Evolutionary conservation across 2,797 vertebrate species (phyloP), one percentile per base, ranked within the genome.

Genomic region (Anabas testudineus): DNA sequence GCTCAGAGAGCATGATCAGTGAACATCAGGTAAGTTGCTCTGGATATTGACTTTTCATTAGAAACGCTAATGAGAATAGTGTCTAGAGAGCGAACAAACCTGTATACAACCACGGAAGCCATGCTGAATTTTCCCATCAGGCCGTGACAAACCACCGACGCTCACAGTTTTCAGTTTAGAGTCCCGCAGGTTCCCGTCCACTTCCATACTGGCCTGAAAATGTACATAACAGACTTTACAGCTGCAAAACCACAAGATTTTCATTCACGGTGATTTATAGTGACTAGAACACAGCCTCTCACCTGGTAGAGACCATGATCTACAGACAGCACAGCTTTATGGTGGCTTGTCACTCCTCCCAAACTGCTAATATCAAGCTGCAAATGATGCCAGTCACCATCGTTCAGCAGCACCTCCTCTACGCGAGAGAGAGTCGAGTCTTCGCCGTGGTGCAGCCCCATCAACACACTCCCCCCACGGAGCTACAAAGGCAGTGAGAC

Each of bases 21-120:
- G 41, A 21, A 22, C 21, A 47, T n/a, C n/a, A 5, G 16, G 7
- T 24, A 34, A 10, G 34, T 5, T 21, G 19, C 36, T 48, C 22
- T 28, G 15, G 8, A 41, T 46, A 21, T 16, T 24, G 7, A 42
- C 4, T 55, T 2, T 7, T 10, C 4, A 34, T 34, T 6, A 47
- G 0, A 34, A 14, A 48, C 1, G 3, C 19, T 43, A 42, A 45
- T 3, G 52, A 43, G 18, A 56, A 43, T 26, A 6, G 9, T 0
- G 1, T 15, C 59, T 49, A 48, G 24, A 56, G 22, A 64, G 7
- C 22, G 0, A 0, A 67, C 89, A 65, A 58, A 97, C 97, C 95
- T 98, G 97, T 81, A 98, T 84, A 63, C 97, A 98, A 19, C 97
- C 97, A 0, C 90, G 94, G 87, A 98, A 98, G 59, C 97, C 96